These are phyloP conservation scores for Bradypus variegatus DNA, from an alignment of 2,797 vertebrate genomes.

Conservation along the genomic window DNA sequence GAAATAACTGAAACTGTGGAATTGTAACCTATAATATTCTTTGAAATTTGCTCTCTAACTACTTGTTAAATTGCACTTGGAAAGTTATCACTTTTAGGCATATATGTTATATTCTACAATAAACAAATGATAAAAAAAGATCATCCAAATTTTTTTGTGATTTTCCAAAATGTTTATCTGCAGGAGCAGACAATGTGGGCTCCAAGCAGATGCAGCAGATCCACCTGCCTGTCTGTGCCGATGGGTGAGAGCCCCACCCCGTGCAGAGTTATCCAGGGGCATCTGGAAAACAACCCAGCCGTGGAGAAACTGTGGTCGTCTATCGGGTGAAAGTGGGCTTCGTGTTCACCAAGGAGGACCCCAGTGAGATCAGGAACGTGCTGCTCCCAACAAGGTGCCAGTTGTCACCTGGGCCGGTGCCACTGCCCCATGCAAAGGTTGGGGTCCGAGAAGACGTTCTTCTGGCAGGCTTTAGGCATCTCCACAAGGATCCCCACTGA, in stretches of 20 bases:
- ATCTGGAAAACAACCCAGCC: conserved; percentile 95
- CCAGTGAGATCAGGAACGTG: conserved; percentile 94
- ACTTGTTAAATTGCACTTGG: too few species aligned
- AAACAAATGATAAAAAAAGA: too few species aligned
- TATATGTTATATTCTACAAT: too few species aligned
- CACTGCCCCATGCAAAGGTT: conserved; percentile 93
- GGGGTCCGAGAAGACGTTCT: conserved; percentile 97
- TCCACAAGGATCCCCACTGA: conserved; percentile 99
- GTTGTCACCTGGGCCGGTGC: conserved; percentile 96
- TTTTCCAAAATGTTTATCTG: conserved; percentile 97
- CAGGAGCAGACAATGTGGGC: conserved; percentile 98
- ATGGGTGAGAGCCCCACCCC: conserved; percentile 99
- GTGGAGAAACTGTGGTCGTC: conserved; percentile 95
- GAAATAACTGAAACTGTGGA: too few species aligned
- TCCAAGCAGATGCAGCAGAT: conserved; percentile 99
- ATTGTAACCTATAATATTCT: too few species aligned
- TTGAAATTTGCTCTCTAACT: too few species aligned
- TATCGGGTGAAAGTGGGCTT: conserved; percentile 98
- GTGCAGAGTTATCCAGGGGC: conserved; percentile 96
- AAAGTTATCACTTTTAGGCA: too few species aligned
- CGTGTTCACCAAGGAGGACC: conserved; percentile 98
- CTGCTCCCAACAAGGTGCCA: conserved; percentile 97
- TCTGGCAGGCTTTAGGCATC: conserved; percentile 98
- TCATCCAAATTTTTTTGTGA: conserved; percentile 92
- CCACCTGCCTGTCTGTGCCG: conserved; percentile 90